Conservation (phyloP, 1,140 invertebrate genomes). For the Asobara japonica region DNA sequence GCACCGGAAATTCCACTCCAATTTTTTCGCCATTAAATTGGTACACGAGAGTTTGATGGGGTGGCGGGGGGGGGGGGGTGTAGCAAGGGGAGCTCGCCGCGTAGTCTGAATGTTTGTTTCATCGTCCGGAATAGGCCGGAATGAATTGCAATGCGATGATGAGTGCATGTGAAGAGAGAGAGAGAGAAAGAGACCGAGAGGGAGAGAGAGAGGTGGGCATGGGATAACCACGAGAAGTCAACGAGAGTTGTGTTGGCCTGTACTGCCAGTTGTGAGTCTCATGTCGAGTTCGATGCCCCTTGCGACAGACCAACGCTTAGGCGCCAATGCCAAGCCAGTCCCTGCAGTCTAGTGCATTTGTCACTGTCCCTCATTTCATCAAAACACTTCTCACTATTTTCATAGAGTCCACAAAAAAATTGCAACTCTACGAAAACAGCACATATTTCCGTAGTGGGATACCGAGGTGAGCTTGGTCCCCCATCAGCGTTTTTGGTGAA, state of each 20-base stretch:
- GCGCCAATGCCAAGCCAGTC: not conserved
- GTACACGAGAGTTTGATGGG: not conserved
- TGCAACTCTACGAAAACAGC: no score
- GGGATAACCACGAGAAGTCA: constrained; percentile 7
- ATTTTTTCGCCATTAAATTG: no score
- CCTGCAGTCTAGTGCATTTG: not conserved
- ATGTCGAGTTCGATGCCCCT: constrained; percentile 15
- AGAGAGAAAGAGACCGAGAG: not conserved
- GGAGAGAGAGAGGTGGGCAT: not conserved
- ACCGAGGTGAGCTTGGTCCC: no score
- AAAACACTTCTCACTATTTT: not conserved
- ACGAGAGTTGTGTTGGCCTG: constrained; percentile 12
- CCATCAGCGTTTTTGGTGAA: no score
- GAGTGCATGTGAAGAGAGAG: not conserved
- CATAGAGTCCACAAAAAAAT: not conserved
- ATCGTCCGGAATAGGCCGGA: constrained; percentile 1
- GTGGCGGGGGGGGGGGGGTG: not conserved
- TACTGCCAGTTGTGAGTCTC: not conserved
- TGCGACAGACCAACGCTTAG: not conserved
- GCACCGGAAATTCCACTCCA: no score
- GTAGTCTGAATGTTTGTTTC: constrained; percentile 3
- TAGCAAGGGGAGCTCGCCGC: no score
- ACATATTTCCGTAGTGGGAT: no score
- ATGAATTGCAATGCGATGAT: not conserved
- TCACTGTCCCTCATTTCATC: constrained; percentile 2